Base-by-base conservation (phyloP, 2,113 vertebrate species). In the Leucosticte australis region DNA sequence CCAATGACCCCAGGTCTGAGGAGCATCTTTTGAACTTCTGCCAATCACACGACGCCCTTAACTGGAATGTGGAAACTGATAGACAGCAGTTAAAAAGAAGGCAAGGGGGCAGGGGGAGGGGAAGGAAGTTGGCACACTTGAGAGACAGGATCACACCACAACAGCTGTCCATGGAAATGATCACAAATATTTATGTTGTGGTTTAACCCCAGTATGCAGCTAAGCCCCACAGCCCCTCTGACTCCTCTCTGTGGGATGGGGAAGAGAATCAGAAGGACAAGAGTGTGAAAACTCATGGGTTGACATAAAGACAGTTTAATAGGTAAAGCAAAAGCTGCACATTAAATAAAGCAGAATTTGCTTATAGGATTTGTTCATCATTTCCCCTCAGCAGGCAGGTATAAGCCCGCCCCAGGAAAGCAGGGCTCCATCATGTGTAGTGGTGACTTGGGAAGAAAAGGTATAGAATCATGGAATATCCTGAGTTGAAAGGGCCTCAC, bases 341-440 rank as follows among this genome's bases (percentile, higher is more conserved):
- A 1, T 15, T 8, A 37, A 63, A 56, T 10, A 89, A 53, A 83
- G 5, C 10, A 63, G 65, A 83, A 17, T 42, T 37, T 63, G 5
- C 13, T 27, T 30, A 17, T 11, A 10, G 39, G 4, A 80, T 83
- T 63, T 6, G 2, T 55, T 75, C 13, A 46, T 27, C 1, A 1
- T 33, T 71, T 55, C 39, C 23, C 8, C 22, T 18, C 3, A 15
- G 12, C 26, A 74, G 50, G 5, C 23, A 87, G 21, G 6, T 42
- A 16, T 83, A 7, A 37, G 17, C 15, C 12, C 1, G 0, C 7
- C 35, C 15, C 39, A 23, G 57, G 49, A 80, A 27, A 83, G 30
- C 33, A 30, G 33, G 12, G 8, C 13, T 92, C 13, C 12, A 33
- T 50, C 1, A 2, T 5, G 1, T 11, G 0, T 28, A 28, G 41